Evolutionary conservation across 2,888 invertebrate species (phyloP).

Genomic region (Troides aeacus): DNA sequence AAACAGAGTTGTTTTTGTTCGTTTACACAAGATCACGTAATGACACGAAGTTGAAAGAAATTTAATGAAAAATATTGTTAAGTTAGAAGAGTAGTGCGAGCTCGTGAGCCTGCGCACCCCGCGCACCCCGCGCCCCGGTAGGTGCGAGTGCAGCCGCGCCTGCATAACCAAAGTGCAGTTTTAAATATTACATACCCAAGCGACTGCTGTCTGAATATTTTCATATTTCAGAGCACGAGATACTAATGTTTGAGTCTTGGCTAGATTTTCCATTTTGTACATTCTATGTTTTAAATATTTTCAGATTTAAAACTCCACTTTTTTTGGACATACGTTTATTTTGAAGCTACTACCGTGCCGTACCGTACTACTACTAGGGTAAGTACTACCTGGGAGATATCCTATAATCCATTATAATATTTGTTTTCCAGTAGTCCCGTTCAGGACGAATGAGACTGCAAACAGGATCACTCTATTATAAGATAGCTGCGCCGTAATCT

Average conservation of each 20-base stretch:
- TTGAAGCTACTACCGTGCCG: too few relatives aligned
- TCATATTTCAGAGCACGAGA: background rate
- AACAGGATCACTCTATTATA: too few relatives aligned
- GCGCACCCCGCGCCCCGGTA: constrained; percentile 15
- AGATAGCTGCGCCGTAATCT: too few relatives aligned
- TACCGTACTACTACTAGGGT: too few relatives aligned
- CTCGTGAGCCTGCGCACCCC: background rate
- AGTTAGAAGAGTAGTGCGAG: background rate
- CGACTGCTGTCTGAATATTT: constrained; percentile 3
- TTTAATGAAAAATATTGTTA: background rate
- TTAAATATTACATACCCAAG: constrained; percentile 36
- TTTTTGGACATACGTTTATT: too few relatives aligned
- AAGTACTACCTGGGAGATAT: too few relatives aligned
- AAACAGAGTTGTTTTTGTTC: too few relatives aligned
- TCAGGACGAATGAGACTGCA: too few relatives aligned
- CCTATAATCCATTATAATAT: too few relatives aligned
- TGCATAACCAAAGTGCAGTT: constrained; percentile 64
- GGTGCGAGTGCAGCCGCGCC: constrained; percentile 15
- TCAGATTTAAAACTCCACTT: too few relatives aligned
- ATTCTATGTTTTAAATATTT: too few relatives aligned
- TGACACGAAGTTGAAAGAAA: background rate
- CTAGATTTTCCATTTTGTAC: background rate
- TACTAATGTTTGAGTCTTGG: constrained; percentile 1
- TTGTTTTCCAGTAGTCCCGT: too few relatives aligned
- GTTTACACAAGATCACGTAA: background rate